Conservation (phyloP, 2,113 vertebrate species). For the Bothrops jararaca region DNA sequence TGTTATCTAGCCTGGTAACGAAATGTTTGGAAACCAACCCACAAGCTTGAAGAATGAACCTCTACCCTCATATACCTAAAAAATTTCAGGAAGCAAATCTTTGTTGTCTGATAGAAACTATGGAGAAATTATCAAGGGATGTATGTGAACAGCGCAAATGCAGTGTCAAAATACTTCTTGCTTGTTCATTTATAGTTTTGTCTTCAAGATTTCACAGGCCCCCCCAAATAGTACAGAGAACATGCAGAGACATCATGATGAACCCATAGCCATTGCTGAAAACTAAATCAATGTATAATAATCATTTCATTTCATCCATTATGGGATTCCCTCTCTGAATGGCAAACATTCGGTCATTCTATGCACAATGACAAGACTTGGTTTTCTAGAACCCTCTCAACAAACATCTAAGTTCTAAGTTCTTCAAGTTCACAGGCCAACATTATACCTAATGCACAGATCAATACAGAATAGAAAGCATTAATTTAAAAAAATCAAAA, state of each 20-base stretch:
- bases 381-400: conserved; percentile 21
- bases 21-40: too few species aligned
- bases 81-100: too few species aligned
- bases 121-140: too few species aligned
- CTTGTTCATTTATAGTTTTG: neutral
- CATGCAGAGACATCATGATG: conserved; percentile 27
- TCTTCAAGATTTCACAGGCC: neutral
- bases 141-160: neutral
- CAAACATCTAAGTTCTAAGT: neutral
- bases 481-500: neutral
- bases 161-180: neutral
- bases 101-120: too few species aligned
- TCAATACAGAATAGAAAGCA: neutral
- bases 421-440: neutral
- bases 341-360: conserved; percentile 42
- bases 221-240: neutral
- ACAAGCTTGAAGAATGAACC: too few species aligned
- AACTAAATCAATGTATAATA: conserved; percentile 40
- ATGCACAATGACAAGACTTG: conserved; percentile 20
- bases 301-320: conserved; percentile 52
- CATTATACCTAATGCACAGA: neutral
- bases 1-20: too few species aligned
- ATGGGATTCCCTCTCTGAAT: conserved; percentile 8
- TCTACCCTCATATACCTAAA: too few species aligned
- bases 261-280: conserved; percentile 37